Base-by-base conservation (phyloP, 2,888 invertebrate genomes). In the Psylliodes chrysocephalus region DNA sequence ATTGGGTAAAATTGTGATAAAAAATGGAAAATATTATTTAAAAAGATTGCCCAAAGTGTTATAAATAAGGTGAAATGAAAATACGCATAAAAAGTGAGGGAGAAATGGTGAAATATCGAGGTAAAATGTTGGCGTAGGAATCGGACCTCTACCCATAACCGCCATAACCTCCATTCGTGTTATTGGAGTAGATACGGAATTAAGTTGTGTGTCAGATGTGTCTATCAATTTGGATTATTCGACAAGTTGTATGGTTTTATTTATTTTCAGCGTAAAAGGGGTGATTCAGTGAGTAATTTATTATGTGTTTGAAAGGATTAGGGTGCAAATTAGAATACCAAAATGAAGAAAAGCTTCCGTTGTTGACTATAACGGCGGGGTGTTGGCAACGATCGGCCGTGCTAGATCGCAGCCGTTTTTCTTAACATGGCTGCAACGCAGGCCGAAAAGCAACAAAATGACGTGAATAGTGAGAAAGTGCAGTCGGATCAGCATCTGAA, bases 371-470 rank as follows among this genome's bases (percentile, higher is more conserved):
- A 81, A 81, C 81, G 79, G 79, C 87, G 87, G 86, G 87, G 87
- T 86, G 87, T 87, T 86, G 86, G 87, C 84, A 82, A 82, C 82
- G 81, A 79, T 82, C 81, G 83, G 83, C 83, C 82, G 82, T 83
- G 82, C 80, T 79, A 77, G 78, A 80, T 80, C 79, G 81, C 80
- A 81, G 80, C 79, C 81, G 81, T 81, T 81, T 80, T 78, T 79
- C 79, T 80, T 86, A 90, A 90, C 89, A 91, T 91, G 91, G 91
- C 91, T 90, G 90, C 91, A 87, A 91, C 91, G 88, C 90, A 90
- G 89, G 90, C 91, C 85, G 91, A 91, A 88, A 88, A 90, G 86
- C 90, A 90, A 85, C 90, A 90, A 86, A 90, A 90, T 87, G 90
- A 91, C 87, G 85, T 86, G 83, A 88, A 86, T 84, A 85, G 80